These are phyloP conservation scores for Campaea margaritaria DNA, from an alignment of 2,888 invertebrate species.

Conservation along the genomic window DNA sequence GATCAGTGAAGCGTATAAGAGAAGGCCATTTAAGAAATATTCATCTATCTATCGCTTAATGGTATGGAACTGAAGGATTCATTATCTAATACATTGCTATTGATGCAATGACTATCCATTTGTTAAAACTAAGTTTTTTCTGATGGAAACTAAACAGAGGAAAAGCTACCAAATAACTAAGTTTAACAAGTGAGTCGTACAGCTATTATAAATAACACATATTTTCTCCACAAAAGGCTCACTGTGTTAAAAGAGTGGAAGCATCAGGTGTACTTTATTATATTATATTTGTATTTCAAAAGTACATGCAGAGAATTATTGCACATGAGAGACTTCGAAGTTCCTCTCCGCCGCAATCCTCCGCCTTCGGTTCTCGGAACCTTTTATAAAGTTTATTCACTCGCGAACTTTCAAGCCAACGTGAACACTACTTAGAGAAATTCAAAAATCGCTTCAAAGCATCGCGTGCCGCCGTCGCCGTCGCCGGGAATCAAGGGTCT, in stretches of 20 bases:
- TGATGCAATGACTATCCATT: no score
- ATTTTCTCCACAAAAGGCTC: no score
- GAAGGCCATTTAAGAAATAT: no score
- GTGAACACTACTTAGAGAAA: neutral
- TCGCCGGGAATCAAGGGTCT: neutral
- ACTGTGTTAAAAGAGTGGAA: no score
- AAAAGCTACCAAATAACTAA: no score
- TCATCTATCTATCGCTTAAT: no score
- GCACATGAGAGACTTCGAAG: slow-evolving; percentile 6
- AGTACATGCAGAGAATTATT: neutral
- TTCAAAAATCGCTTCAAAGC: neutral
- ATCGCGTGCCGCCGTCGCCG: neutral
- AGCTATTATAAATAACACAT: no score
- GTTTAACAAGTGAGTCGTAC: no score
- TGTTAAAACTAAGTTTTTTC: no score
- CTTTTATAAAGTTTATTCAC: slow-evolving; percentile 12
- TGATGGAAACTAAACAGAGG: no score
- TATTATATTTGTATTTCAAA: neutral
- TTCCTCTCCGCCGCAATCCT: slow-evolving; percentile 1
- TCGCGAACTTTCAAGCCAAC: slow-evolving; percentile 13
- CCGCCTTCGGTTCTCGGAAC: slow-evolving; percentile 1
- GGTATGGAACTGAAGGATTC: no score
- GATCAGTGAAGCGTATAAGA: no score
- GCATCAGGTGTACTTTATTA: neutral
- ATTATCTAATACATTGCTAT: neutral